Base-by-base conservation (phyloP, 2,797 vertebrate species). In the Zenarchopterus dispar region DNA sequence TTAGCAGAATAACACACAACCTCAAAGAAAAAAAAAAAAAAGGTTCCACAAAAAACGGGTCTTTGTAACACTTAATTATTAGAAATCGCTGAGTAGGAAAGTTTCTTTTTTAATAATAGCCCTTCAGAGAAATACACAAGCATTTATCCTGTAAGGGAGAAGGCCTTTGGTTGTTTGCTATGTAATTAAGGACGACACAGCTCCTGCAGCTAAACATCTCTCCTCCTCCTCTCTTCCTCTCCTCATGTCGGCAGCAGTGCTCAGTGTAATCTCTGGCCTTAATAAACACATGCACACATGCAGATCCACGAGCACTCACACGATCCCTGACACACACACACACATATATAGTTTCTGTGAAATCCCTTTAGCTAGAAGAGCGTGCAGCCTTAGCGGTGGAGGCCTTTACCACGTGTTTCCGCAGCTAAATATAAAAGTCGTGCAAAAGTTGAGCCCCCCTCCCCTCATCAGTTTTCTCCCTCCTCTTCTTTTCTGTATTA, bases 321-420 rank as follows among this genome's bases (percentile, higher is more conserved):
- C 60, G 53, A 45, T 11, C 65, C 13, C 44, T 15, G 15, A 63
- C 76, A 60, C 70, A 75, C 74, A 73, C 72, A 64, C 76, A 60
- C 70, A 75, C 74, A 73, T 70, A 64, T 55, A 70, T 28, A 69
- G 68, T 76, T 70, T 21, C 72, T 84, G 75, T 85, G 65, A 91
- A 92, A 91, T 92, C 88, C 84, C 88, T 93, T 92, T 91, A 93
- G 86, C 86, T 87, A 76, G 85, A 89, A 82, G 75, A 89, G 87
- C 89, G 80, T 75, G 77, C 54, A 81, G 84, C 86, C 81, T 90
- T 86, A 90, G 85, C 64, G 69, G 80, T 33, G 60, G 81, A 85
- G 80, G 84, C 84, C 85, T 88, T 82, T 71, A 77, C 76, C 80
- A 74, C 64, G 59, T 71, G 59, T 80, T 62, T 70, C 78, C 54